These are phyloP conservation scores for Drosophila flavopinicola DNA, from an alignment of 2,888 invertebrate species.

Conservation along the genomic window DNA sequence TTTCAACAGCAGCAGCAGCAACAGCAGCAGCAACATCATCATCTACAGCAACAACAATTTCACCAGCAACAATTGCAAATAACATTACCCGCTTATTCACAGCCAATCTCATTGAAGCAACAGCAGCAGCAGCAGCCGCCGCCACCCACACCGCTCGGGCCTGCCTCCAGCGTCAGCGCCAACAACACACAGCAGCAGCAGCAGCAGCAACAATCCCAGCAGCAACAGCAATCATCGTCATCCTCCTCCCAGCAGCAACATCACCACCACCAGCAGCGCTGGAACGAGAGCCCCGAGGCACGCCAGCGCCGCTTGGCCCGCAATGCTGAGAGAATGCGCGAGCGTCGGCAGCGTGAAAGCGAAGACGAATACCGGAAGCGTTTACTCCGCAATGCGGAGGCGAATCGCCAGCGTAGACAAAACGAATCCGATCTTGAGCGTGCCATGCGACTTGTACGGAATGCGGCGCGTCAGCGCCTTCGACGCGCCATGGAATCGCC, in stretches of 20 bases:
- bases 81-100: constrained; percentile 75
- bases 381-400: constrained; percentile 83
- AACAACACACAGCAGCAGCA: constrained; percentile 45
- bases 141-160: constrained; percentile 61
- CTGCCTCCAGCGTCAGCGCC: constrained; percentile 57
- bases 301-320: constrained; percentile 83
- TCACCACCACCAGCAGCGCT: constrained; percentile 80
- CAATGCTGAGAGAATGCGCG: constrained; percentile 85
- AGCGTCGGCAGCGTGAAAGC: constrained; percentile 83
- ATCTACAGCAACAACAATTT: constrained; percentile 75
- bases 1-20: constrained; percentile 69
- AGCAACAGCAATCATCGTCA: constrained; percentile 41
- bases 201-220: constrained; percentile 45
- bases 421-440: constrained; percentile 84
- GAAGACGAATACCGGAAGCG: constrained; percentile 84
- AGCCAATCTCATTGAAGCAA: constrained; percentile 77
- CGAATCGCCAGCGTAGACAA: constrained; percentile 83
- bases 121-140: constrained; percentile 41
- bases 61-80: constrained; percentile 79
- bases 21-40: constrained; percentile 63
- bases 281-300: constrained; percentile 85
- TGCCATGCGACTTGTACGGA: constrained; percentile 84
- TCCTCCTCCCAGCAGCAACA: constrained; percentile 46
- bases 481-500: constrained; percentile 84
- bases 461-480: constrained; percentile 83